phyloP scores from a whole-genome alignment of 2,888 invertebrate genomes.

The Mystacides longicornis region DNA sequence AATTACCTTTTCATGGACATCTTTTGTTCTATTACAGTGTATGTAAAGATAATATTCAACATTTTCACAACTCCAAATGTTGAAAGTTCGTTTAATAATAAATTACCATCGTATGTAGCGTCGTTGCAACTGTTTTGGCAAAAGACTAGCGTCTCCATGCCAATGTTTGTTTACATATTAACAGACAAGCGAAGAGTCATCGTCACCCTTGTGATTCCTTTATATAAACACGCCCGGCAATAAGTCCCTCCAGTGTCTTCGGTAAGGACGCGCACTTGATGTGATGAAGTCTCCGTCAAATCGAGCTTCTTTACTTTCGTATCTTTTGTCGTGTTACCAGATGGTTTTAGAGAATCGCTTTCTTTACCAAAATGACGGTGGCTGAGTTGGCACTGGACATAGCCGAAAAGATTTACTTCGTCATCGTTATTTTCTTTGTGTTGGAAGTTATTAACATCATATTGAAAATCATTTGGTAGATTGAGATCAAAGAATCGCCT shows the following conservation, averaged over 20 bases:
- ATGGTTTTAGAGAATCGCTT: not conserved
- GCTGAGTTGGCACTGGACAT: conserved; percentile 1
- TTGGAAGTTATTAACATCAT: not conserved
- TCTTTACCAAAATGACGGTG: not conserved
- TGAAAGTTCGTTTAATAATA: too few species aligned
- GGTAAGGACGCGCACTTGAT: not conserved
- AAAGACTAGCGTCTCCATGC: not conserved
- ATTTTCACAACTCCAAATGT: too few species aligned
- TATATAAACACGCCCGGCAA: not conserved
- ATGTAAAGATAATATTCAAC: too few species aligned
- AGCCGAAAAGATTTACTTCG: not conserved
- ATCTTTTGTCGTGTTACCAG: not conserved
- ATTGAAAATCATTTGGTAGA: not conserved
- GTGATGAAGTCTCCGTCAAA: not conserved
- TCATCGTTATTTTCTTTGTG: not conserved
- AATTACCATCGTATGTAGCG: too few species aligned
- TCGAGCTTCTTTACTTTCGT: not conserved
- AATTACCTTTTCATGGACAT: too few species aligned
- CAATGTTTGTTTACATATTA: not conserved
- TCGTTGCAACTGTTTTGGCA: not conserved
- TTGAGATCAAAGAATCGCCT: not conserved
- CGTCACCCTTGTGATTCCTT: not conserved
- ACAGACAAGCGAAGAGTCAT: not conserved
- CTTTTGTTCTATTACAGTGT: too few species aligned
- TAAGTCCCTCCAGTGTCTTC: not conserved